A percentile compares a stretch with the other conserved stretches of the same genome.
phyloP scores from a whole-genome alignment of 2,888 invertebrate species.

The Aelia acuminata region DNA sequence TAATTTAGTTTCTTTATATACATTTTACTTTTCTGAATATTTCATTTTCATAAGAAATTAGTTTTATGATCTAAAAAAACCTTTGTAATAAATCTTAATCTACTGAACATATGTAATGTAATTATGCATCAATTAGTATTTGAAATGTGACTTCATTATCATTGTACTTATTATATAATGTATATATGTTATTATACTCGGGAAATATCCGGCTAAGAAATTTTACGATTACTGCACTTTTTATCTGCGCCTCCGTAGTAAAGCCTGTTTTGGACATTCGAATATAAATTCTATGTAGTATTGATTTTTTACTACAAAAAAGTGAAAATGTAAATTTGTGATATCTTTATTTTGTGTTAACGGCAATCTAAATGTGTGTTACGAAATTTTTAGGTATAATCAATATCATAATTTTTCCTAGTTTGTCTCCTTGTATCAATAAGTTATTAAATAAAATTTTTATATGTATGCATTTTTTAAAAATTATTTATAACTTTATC shows the following conservation, averaged over 20 bases:
- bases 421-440: neutral
- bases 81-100: conserved; percentile 35
- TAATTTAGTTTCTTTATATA: neutral
- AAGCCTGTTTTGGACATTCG: neutral
- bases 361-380: conserved; percentile 19
- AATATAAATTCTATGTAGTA: neutral
- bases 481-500: neutral
- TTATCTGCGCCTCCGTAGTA: neutral
- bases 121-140: neutral
- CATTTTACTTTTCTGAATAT: neutral
- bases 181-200: neutral
- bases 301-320: neutral
- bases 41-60: neutral
- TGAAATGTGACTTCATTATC: neutral
- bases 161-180: neutral
- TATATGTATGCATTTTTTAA: neutral
- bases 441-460: conserved; percentile 16
- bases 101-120: conserved; percentile 25
- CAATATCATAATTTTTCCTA: neutral
- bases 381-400: neutral
- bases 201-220: neutral
- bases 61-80: neutral
- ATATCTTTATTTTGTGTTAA: conserved; percentile 2
- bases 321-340: neutral
- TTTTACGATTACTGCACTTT: neutral